Evolutionary conservation across 2,797 vertebrate species (phyloP).

Genomic region (Thripadectes ignobilis): DNA sequence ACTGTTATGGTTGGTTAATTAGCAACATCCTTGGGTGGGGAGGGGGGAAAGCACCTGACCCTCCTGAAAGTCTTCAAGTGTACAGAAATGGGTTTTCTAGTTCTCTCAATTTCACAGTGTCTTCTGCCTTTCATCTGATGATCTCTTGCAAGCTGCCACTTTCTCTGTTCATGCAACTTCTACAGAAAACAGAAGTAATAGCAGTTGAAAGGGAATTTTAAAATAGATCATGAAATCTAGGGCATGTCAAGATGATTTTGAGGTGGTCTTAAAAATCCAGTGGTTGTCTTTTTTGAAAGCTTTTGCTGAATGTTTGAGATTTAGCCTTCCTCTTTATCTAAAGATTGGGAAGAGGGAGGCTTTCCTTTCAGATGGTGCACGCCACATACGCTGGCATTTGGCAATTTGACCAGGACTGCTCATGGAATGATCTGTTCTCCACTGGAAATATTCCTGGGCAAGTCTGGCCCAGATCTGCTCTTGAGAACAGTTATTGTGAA

Average conservation of each 20-base stretch:
- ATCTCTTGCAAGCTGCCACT: not conserved
- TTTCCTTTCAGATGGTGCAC: not conserved
- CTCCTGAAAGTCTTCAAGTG: not conserved
- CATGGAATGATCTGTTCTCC: not conserved
- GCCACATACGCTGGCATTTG: not conserved
- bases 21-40: not conserved
- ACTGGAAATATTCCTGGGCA: not conserved
- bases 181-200: not conserved
- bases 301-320: not conserved
- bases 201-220: slow-evolving; percentile 15
- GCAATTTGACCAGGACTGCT: not conserved
- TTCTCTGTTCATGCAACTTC: not conserved
- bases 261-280: slow-evolving; percentile 25
- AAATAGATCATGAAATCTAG: slow-evolving; percentile 21
- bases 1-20: not conserved
- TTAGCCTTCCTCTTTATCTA: not conserved
- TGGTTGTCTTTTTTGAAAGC: not conserved
- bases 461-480: not conserved
- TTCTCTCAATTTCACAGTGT: not conserved
- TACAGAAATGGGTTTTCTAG: not conserved
- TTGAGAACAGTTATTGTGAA: not conserved
- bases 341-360: not conserved
- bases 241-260: not conserved
- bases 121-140: not conserved
- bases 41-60: not conserved